phyloP scores from a whole-genome alignment of 2,113 vertebrate species.

The Hydrolagus affinis region DNA sequence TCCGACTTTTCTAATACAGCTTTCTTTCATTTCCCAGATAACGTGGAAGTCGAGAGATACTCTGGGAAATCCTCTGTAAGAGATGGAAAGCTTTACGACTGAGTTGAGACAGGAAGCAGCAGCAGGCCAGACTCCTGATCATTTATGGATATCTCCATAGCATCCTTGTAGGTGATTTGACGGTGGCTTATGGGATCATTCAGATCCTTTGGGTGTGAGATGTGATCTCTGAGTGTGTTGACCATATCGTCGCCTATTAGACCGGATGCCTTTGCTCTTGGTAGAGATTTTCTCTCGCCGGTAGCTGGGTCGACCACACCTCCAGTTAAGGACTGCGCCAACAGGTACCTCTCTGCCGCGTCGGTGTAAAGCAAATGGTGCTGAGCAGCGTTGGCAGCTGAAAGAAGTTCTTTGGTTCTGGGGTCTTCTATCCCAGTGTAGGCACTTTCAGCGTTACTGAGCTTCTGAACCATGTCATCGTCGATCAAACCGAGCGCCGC shows the following conservation, averaged over 20 bases:
- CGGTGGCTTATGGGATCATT: conserved; percentile 26
- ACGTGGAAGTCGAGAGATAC: not conserved
- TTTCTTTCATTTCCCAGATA: not conserved
- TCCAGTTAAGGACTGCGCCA: conserved; percentile 29
- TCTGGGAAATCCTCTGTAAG: not conserved
- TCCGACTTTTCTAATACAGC: not conserved
- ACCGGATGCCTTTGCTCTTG: conserved; percentile 5
- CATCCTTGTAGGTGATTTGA: conserved; percentile 28
- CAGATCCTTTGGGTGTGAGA: conserved; percentile 18
- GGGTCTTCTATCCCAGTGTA: conserved; percentile 32
- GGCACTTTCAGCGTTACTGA: conserved; percentile 11
- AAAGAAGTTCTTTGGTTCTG: not conserved
- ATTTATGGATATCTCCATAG: conserved; percentile 12
- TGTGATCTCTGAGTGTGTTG: conserved; percentile 14
- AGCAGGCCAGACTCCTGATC: conserved; percentile 15
- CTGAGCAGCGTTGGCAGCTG: conserved; percentile 16
- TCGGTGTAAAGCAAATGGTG: conserved; percentile 21
- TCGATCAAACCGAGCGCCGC: conserved; percentile 20
- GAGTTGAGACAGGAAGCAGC: conserved; percentile 3
- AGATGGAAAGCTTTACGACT: not conserved
- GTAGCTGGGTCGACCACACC: conserved; percentile 26
- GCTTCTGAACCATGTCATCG: not conserved
- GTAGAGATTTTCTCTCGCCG: not conserved
- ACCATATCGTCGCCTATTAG: not conserved
- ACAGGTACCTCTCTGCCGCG: conserved; percentile 22